Evolutionary conservation across 37 sponge, comb jelly and placozoan genomes (phyloP).

Genomic region (Oscarella lobularis): DNA sequence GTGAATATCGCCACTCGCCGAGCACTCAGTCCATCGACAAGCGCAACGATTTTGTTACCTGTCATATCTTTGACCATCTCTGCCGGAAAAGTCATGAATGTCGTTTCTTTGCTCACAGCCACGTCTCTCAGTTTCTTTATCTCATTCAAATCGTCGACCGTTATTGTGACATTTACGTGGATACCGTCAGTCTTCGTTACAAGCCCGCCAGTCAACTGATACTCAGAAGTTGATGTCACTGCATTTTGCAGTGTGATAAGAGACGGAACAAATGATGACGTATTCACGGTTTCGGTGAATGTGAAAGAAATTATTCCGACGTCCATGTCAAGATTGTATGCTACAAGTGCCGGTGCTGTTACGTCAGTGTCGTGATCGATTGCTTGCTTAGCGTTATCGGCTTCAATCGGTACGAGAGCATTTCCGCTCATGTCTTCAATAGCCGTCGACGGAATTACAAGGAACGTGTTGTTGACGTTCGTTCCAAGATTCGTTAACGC

Average conservation of each 20-base stretch:
- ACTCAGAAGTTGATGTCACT: conserved; percentile 1
- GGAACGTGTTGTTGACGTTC: conserved; percentile 36
- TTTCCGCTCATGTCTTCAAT: conserved; percentile 64
- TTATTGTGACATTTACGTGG: conserved; percentile 32
- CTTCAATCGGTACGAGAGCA: conserved; percentile 37
- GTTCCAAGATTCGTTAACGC: conserved; percentile 51
- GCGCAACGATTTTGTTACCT: conserved; percentile 34
- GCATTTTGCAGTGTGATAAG: conserved; percentile 31
- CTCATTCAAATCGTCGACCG: conserved; percentile 48
- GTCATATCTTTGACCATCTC: conserved; percentile 67
- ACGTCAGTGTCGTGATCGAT: conserved; percentile 37
- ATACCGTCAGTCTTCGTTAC: conserved; percentile 44
- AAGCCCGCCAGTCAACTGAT: conserved; percentile 60
- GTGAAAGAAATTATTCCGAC: conserved; percentile 39
- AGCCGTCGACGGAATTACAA: conserved; percentile 25
- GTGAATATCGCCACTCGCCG: conserved; percentile 34
- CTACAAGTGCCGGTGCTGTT: conserved; percentile 40
- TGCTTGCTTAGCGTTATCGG: conserved; percentile 16
- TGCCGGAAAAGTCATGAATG: conserved; percentile 28
- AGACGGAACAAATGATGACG: conserved; percentile 42
- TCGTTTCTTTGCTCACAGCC: conserved; percentile 40
- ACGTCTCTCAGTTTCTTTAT: conserved; percentile 42
- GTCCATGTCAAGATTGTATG: conserved; percentile 56
- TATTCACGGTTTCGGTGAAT: conserved; percentile 79
- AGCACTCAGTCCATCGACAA: conserved; percentile 13